Evolutionary conservation across 2,113 vertebrate genomes (phyloP), one percentile per base, ranked within the genome.

Genomic region (Odobenus rosmarus): DNA sequence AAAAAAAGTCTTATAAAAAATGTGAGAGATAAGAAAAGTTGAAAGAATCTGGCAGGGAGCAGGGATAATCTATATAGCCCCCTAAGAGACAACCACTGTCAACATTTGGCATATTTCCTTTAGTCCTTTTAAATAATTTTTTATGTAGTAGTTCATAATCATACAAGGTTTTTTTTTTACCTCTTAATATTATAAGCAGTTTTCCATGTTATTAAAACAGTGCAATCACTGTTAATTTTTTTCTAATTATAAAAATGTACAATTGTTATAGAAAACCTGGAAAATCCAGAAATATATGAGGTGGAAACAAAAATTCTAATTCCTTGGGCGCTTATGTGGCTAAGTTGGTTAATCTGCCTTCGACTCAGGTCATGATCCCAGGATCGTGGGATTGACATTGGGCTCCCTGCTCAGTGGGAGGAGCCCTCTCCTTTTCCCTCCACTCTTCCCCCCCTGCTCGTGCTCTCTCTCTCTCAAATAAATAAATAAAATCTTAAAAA

Each of bases 261-360:
- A 36, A 0, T 36, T 84, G 53, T 53, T 95, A 26, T 31, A 61
- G 49, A 76, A 90, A 92, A 36, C 26, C 61, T 92, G 8, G 62
- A 59, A 69, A 83, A n/a, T 61, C 21, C 23, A 72, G 42, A 88
- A 57, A 67, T 42, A 79, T 51, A 59, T 7, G 9, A 57, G 1
- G 5, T 61, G 64, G 55, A 76, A 94, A 84, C 79, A 85, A 80
- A 94, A 93, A 23, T 93, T 69, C 18, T 64, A 7, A 49, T 74
- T 62, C 9, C 67, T 71, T 36, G n/a, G 19, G 69, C 8, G 1
- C 69, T 36, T 71, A 21, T 0, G 28, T 64, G 28, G 62, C 62
- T 64, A 13, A 64, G 28, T 64, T 10, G 5, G 62, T 10, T 71
- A 36, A 71, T 36, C 19, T 36, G 69, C n/a, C 69, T 71, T 71